Conservation (phyloP, 2,113 vertebrate species). For the Camelus dromedarius region DNA sequence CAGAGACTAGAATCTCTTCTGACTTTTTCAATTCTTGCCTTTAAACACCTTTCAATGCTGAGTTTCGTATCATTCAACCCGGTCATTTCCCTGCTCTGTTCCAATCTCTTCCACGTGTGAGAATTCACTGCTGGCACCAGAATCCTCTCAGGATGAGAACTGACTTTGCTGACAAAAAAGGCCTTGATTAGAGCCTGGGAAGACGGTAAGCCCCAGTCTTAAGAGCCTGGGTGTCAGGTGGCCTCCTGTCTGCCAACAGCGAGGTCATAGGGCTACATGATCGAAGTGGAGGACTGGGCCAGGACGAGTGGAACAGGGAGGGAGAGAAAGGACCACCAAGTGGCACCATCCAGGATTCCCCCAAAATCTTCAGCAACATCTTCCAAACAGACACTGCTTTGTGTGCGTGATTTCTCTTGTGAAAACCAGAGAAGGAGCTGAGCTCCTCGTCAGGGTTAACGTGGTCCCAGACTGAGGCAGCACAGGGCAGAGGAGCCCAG, state of each 20-base stretch:
- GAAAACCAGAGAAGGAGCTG: neutral
- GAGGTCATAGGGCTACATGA: fast-evolving
- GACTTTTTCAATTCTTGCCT: neutral
- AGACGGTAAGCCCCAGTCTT: neutral
- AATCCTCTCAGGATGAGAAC: neutral
- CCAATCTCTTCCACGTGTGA: neutral
- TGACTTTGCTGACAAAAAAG: neutral
- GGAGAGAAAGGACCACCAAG: neutral
- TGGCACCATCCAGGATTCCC: neutral
- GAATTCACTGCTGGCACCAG: neutral
- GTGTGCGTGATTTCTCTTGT: neutral
- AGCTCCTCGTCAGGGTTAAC: neutral
- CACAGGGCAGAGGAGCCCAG: too few species aligned
- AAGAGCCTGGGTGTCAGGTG: neutral
- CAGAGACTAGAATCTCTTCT: neutral
- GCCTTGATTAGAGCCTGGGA: neutral
- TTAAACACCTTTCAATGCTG: neutral
- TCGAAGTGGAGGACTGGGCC: neutral
- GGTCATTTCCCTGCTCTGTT: neutral
- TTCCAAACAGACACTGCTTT: neutral
- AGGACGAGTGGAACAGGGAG: neutral
- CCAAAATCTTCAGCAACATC: neutral
- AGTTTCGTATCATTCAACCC: neutral
- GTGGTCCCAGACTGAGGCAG: neutral
- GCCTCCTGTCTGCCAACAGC: neutral